Percentiles rank a stretch among this genome's conserved stretches.
Conservation (phyloP, 2,113 vertebrate genomes). For the Campylomormyrus tamandua region DNA sequence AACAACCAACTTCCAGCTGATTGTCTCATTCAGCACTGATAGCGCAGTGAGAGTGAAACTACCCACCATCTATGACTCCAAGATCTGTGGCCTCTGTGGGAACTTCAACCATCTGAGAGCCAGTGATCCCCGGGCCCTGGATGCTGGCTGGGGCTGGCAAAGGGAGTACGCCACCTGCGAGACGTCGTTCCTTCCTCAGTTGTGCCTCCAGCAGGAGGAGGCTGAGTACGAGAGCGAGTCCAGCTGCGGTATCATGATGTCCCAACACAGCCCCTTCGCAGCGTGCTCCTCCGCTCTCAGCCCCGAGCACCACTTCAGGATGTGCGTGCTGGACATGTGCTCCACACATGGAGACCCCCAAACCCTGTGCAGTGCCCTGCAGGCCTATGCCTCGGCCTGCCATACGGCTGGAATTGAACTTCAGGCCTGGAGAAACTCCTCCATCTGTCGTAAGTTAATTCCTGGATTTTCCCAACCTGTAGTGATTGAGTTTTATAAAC, state of each 20-base stretch:
- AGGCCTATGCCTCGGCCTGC: constrained; percentile 57
- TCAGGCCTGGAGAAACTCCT: constrained; percentile 61
- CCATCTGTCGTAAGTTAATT: constrained; percentile 59
- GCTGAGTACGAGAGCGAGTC: constrained; percentile 46
- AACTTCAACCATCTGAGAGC: constrained; percentile 59
- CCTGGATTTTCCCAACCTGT: neutral
- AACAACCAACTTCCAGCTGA: constrained; percentile 57
- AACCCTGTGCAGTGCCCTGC: constrained; percentile 56
- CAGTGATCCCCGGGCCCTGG: constrained; percentile 40
- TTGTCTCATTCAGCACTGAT: constrained; percentile 55
- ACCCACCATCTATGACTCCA: constrained; percentile 54
- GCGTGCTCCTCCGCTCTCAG: constrained; percentile 52
- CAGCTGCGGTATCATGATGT: constrained; percentile 63
- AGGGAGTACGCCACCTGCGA: constrained; percentile 49
- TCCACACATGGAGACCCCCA: constrained; percentile 42
- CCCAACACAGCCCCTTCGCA: constrained; percentile 56
- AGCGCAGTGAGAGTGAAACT: constrained; percentile 62
- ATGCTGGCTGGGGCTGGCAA: constrained; percentile 60
- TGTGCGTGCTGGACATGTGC: constrained; percentile 66
- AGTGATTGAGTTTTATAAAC: neutral
- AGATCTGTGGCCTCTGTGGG: constrained; percentile 74
- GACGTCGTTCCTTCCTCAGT: constrained; percentile 30
- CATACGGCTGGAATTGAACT: constrained; percentile 54
- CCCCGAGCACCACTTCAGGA: constrained; percentile 59
- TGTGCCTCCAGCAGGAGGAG: constrained; percentile 49